Percentiles rank a stretch among this genome's conserved stretches.
phyloP scores from a whole-genome alignment of 1,140 invertebrate genomes.

The Ceratitis capitata region DNA sequence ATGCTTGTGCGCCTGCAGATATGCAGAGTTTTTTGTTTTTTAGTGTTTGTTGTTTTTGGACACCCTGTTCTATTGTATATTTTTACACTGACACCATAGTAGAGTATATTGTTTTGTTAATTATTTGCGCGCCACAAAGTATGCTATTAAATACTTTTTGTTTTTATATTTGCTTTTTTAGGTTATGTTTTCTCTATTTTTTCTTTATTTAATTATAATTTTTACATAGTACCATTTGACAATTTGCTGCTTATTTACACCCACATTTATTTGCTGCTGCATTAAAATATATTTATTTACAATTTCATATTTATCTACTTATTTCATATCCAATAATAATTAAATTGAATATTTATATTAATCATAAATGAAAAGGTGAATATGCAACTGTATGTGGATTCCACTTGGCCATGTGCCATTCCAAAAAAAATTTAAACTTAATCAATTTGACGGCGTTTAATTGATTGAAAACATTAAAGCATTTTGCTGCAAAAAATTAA shows the following conservation, averaged over 20 bases:
- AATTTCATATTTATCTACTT: neutral
- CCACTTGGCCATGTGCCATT: neutral
- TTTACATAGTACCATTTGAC: no score
- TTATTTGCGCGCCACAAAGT: neutral
- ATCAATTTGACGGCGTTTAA: no score
- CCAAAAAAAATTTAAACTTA: no score
- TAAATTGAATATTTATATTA: no score
- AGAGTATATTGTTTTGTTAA: neutral
- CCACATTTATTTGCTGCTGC: neutral
- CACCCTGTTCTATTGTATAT: neutral
- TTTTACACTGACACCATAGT: neutral
- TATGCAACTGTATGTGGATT: neutral
- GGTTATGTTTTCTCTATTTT: neutral
- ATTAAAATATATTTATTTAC: neutral
- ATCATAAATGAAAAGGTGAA: neutral
- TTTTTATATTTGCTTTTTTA: neutral
- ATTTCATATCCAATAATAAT: no score
- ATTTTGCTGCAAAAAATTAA: no score
- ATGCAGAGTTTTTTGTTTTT: neutral
- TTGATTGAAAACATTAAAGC: no score
- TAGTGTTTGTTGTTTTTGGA: neutral
- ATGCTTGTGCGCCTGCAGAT: neutral
- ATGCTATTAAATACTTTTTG: neutral
- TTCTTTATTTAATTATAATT: no score
- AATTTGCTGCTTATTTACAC: neutral